Conservation (phyloP, 2,888 invertebrate species). For the Diplazon laetatorius region DNA sequence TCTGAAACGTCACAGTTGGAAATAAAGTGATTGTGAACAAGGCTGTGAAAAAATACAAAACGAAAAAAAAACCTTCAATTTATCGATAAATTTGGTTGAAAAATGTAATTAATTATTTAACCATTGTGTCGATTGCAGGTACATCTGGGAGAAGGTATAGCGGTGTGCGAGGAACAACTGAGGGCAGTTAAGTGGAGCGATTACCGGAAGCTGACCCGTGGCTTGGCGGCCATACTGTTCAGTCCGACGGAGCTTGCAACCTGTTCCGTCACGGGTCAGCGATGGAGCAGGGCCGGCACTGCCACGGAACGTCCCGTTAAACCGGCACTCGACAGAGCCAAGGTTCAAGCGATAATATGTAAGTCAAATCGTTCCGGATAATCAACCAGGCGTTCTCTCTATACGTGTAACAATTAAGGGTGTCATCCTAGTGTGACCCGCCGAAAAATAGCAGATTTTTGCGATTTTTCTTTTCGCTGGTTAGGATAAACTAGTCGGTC, state of each 20-base stretch:
- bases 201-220: constrained; percentile 89
- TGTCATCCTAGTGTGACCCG: too few relatives aligned
- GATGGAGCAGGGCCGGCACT: constrained; percentile 89
- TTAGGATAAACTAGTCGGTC: too few relatives aligned
- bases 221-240: constrained; percentile 89
- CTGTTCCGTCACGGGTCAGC: constrained; percentile 90
- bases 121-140: constrained; percentile 83
- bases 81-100: too few relatives aligned
- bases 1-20: too few relatives aligned
- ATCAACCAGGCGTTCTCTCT: too few relatives aligned
- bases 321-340: constrained; percentile 88
- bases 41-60: too few relatives aligned
- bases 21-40: too few relatives aligned
- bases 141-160: constrained; percentile 89
- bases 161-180: constrained; percentile 88
- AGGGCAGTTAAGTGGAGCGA: constrained; percentile 90
- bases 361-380: constrained; percentile 75
- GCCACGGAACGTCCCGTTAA: constrained; percentile 89
- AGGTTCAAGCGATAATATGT: constrained; percentile 90
- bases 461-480: too few relatives aligned
- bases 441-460: too few relatives aligned
- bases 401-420: too few relatives aligned
- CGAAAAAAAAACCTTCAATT: too few relatives aligned
- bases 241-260: constrained; percentile 89
- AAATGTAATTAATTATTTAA: too few relatives aligned